Percentiles rank a stretch among this genome's conserved stretches.
Evolutionary conservation across 2,113 vertebrate genomes (phyloP).

Genomic region (Neodontobutis hainanensis): DNA sequence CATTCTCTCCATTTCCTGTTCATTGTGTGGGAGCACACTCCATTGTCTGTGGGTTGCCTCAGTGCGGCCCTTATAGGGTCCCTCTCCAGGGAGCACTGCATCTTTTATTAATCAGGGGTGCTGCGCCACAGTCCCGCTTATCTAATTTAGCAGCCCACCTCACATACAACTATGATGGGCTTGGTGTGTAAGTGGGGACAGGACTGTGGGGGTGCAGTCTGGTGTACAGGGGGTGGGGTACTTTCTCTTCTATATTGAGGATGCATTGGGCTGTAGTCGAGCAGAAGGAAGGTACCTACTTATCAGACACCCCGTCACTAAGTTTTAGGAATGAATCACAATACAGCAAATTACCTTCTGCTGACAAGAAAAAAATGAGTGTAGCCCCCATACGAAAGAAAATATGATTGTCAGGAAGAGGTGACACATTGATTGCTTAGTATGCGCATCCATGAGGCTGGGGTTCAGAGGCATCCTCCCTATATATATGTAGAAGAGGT

Average conservation of each 20-base stretch:
- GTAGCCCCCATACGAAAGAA: slow-evolving; percentile 68
- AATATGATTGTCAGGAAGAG: slow-evolving; percentile 80
- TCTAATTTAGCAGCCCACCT: slow-evolving; percentile 84
- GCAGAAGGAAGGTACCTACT: slow-evolving; percentile 55
- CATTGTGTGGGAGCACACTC: slow-evolving; percentile 74
- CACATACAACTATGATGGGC: slow-evolving; percentile 71
- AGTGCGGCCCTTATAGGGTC: slow-evolving; percentile 71
- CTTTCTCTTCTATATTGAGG: slow-evolving; percentile 51
- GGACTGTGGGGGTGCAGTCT: slow-evolving; percentile 56
- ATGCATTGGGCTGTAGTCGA: slow-evolving; percentile 17
- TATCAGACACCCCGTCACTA: slow-evolving; percentile 79
- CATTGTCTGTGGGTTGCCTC: slow-evolving; percentile 75
- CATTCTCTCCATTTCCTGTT: slow-evolving; percentile 80
- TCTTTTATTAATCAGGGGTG: slow-evolving; percentile 86
- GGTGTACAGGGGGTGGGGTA: slow-evolving; percentile 60
- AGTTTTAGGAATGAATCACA: slow-evolving; percentile 83
- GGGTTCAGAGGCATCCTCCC: slow-evolving; percentile 73
- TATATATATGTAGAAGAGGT: slow-evolving; percentile 81
- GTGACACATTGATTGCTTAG: slow-evolving; percentile 86
- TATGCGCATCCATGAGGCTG: slow-evolving; percentile 79
- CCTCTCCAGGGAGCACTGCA: slow-evolving; percentile 79
- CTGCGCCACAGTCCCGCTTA: slow-evolving; percentile 80
- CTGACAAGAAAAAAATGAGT: slow-evolving; percentile 85
- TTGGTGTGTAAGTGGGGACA: slow-evolving; percentile 64
- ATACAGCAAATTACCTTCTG: slow-evolving; percentile 85